These are phyloP conservation scores for Orthosia cruda DNA, from an alignment of 2,888 invertebrate species.

Conservation along the genomic window DNA sequence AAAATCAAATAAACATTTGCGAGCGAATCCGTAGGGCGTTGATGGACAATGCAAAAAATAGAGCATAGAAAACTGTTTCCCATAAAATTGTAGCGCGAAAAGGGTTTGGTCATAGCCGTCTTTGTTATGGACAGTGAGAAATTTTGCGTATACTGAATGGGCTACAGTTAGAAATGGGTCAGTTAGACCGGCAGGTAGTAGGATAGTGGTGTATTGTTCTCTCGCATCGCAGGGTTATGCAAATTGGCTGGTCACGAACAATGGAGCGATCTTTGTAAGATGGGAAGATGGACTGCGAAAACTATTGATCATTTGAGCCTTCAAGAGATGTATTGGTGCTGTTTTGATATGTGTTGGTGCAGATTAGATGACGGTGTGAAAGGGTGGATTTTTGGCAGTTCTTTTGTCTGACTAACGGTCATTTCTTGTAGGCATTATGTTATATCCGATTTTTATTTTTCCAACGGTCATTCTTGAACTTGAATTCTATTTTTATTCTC, in stretches of 20 bases:
- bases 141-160: slow-evolving; percentile 84
- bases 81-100: slow-evolving; percentile 88
- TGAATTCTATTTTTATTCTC: too few species aligned
- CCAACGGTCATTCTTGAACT: too few species aligned
- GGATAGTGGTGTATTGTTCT: slow-evolving; percentile 83
- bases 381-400: not conserved
- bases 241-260: slow-evolving; percentile 84
- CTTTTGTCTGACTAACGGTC: slow-evolving; percentile 47
- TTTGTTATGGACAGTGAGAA: slow-evolving; percentile 90
- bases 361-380: not conserved
- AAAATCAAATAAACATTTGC: slow-evolving; percentile 87
- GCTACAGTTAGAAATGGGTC: slow-evolving; percentile 86
- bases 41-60: slow-evolving; percentile 91
- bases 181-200: slow-evolving; percentile 79
- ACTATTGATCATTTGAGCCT: slow-evolving; percentile 5
- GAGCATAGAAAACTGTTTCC: slow-evolving; percentile 89
- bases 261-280: slow-evolving; percentile 76
- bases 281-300: slow-evolving; percentile 68
- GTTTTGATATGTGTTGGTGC: not conserved
- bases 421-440: slow-evolving; percentile 4
- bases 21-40: slow-evolving; percentile 85
- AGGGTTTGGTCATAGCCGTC: slow-evolving; percentile 83
- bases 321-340: slow-evolving; percentile 10
- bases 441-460: not conserved
- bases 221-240: slow-evolving; percentile 86